Evolutionary conservation across 2,888 invertebrate species (phyloP).

Genomic region (Endotricha flammealis): DNA sequence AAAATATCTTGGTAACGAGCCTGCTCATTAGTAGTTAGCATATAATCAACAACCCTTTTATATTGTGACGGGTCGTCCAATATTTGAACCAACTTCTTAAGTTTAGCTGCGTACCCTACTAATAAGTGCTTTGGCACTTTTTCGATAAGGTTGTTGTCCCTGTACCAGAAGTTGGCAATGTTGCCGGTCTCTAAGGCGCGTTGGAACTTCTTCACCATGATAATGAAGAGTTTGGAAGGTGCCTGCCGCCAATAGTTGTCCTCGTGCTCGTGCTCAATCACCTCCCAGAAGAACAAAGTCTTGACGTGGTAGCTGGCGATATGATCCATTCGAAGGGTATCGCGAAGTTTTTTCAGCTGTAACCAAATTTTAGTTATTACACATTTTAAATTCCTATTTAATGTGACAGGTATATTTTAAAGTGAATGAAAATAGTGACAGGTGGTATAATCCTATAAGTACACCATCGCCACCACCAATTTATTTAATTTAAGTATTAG

Average conservation of each 20-base stretch:
- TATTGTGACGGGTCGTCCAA: constrained; percentile 35
- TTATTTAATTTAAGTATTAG: no score
- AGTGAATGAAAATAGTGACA: constrained; percentile 50
- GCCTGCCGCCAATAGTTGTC: constrained; percentile 40
- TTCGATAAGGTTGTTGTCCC: constrained; percentile 57
- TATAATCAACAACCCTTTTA: constrained; percentile 42
- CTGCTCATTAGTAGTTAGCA: constrained; percentile 41
- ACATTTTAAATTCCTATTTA: no score
- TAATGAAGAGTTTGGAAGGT: constrained; percentile 42
- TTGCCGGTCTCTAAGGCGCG: constrained; percentile 33
- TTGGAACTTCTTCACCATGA: constrained; percentile 58
- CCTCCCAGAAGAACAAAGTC: constrained; percentile 67
- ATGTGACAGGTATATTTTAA: not conserved
- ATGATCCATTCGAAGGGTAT: constrained; percentile 50
- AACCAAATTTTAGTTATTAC: no score
- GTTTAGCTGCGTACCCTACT: constrained; percentile 34
- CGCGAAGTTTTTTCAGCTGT: constrained; percentile 72
- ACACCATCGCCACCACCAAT: constrained; percentile 51
- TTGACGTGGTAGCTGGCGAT: constrained; percentile 79
- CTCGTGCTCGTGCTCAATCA: constrained; percentile 32
- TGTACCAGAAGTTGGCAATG: constrained; percentile 73
- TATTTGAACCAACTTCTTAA: constrained; percentile 33
- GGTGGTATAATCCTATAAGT: constrained; percentile 59
- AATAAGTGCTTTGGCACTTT: constrained; percentile 26
- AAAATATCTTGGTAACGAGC: constrained; percentile 23